Percentiles rank a stretch among this genome's conserved stretches.
These are phyloP conservation scores for Actinostola sp. DNA, from an alignment of 92 coral and sea anemone species.

Conservation along the genomic window DNA sequence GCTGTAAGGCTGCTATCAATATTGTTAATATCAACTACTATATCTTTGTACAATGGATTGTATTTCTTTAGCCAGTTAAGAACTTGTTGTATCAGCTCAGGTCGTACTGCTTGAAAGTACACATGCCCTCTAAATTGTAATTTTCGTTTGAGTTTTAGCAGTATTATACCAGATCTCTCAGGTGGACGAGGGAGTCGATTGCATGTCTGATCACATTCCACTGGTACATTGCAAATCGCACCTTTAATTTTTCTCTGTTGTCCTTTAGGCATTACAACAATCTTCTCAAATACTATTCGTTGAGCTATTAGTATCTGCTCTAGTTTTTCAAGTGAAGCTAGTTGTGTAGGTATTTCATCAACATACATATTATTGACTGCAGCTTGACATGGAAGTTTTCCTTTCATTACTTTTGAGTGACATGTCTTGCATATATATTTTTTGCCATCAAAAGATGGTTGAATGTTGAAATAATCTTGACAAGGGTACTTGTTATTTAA, in stretches of 20 bases:
- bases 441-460: constrained; percentile 7
- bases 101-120: constrained; percentile 69
- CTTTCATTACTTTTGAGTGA: constrained; percentile 8
- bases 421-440: neutral
- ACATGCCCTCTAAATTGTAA: constrained; percentile 71
- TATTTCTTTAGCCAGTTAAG: constrained; percentile 44
- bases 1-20: constrained; percentile 24
- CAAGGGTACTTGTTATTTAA: constrained; percentile 40
- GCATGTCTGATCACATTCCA: constrained; percentile 57
- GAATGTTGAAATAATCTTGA: constrained; percentile 43
- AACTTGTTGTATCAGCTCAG: constrained; percentile 36
- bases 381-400: constrained; percentile 40
- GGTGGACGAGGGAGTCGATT: constrained; percentile 51
- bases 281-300: constrained; percentile 52
- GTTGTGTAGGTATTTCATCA: constrained; percentile 39
- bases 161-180: constrained; percentile 70
- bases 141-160: constrained; percentile 66
- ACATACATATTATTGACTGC: neutral
- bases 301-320: too few relatives aligned
- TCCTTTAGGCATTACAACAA: too few relatives aligned
- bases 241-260: too few relatives aligned
- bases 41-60: constrained; percentile 46
- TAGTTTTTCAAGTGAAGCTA: constrained; percentile 1
- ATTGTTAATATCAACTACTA: constrained; percentile 20
- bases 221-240: constrained; percentile 67